A percentile compares a stretch with the other conserved stretches of the same genome.
These are phyloP conservation scores for Enteromius radiatus DNA, from an alignment of 2,797 vertebrate species.

Conservation along the genomic window DNA sequence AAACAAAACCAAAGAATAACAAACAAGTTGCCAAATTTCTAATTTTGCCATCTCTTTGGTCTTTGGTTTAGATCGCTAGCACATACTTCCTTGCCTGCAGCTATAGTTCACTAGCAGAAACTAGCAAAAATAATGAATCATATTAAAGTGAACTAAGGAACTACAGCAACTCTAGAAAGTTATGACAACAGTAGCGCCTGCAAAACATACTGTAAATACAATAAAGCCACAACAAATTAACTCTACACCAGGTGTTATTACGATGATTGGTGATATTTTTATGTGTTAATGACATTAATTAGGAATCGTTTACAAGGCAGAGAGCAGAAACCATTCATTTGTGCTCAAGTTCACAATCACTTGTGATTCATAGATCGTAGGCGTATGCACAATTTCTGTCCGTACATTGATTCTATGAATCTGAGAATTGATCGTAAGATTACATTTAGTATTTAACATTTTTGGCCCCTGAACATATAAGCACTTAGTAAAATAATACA, in stretches of 20 bases:
- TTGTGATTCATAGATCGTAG: too few relatives aligned
- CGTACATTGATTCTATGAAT: too few relatives aligned
- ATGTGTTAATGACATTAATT: too few relatives aligned
- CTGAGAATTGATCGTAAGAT: too few relatives aligned
- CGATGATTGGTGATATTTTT: too few relatives aligned
- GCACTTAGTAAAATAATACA: too few relatives aligned
- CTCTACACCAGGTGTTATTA: background rate
- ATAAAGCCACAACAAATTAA: background rate
- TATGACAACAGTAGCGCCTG: constrained; percentile 46
- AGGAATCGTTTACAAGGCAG: too few relatives aligned
- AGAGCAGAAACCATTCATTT: too few relatives aligned
- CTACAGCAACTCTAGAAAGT: constrained; percentile 54
- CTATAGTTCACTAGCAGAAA: constrained; percentile 73
- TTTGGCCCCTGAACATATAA: too few relatives aligned
- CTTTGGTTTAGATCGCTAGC: constrained; percentile 68
- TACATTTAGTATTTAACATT: too few relatives aligned
- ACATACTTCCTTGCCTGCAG: constrained; percentile 73
- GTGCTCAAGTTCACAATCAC: too few relatives aligned
- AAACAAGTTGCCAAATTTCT: background rate
- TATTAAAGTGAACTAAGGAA: constrained; percentile 71
- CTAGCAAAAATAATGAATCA: constrained; percentile 77
- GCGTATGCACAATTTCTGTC: too few relatives aligned
- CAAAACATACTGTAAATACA: constrained; percentile 49
- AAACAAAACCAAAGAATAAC: background rate
- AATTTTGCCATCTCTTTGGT: constrained; percentile 47